These are phyloP conservation scores for Euwallacea fornicatus DNA, from an alignment of 1,140 invertebrate genomes.

Conservation along the genomic window DNA sequence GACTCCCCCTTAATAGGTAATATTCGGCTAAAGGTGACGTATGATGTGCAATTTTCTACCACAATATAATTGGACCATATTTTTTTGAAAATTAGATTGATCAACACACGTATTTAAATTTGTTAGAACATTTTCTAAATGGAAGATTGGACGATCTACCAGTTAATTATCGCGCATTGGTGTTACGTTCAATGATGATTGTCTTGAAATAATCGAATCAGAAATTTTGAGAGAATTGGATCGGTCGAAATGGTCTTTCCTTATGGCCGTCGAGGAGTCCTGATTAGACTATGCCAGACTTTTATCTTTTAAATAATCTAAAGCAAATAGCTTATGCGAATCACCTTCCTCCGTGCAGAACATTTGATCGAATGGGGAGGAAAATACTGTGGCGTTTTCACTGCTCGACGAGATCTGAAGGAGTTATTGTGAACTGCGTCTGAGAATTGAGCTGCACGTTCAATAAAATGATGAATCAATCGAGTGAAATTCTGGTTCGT, in stretches of 20 bases:
- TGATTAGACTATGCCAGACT: not conserved
- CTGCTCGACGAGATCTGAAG: no score
- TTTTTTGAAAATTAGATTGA: not conserved
- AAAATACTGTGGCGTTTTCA: no score
- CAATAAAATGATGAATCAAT: not conserved
- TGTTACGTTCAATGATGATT: not conserved
- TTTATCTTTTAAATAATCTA: no score
- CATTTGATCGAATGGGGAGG: no score
- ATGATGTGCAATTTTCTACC: not conserved
- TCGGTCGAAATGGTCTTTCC: not conserved
- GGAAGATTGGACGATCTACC: not conserved
- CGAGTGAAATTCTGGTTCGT: not conserved
- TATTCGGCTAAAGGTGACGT: not conserved
- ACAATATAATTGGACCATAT: not conserved
- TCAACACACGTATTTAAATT: not conserved
- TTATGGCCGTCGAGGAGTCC: not conserved
- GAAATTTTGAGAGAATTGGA: not conserved
- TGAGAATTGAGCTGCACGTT: not conserved
- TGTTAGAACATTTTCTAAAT: constrained; percentile 4
- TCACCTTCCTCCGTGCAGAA: not conserved
- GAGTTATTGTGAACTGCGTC: not conserved
- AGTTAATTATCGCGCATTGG: not conserved
- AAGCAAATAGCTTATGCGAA: not conserved
- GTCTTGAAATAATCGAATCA: not conserved
- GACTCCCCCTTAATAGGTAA: not conserved